Evolutionary conservation across 2,797 vertebrate genomes (phyloP).

Genomic region (Esox masquinongy): DNA sequence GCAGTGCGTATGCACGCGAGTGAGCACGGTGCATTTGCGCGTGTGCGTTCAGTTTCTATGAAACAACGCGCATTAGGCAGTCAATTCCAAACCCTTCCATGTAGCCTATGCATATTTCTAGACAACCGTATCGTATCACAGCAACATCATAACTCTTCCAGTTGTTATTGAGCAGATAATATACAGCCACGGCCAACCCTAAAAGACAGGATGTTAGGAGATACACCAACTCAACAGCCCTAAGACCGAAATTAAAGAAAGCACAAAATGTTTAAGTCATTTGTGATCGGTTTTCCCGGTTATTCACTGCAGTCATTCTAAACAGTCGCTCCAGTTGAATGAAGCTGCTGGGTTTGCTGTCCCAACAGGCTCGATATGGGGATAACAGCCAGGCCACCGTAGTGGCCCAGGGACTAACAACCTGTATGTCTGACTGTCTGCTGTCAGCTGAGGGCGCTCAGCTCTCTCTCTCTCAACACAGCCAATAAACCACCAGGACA

Average conservation of each 20-base stretch:
- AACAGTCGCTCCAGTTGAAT: neutral
- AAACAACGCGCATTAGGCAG: neutral
- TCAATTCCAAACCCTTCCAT: neutral
- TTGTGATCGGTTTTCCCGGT: neutral
- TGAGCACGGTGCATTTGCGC: neutral
- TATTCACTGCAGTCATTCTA: neutral
- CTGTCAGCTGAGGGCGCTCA: neutral
- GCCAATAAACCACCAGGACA: neutral
- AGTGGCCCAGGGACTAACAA: neutral
- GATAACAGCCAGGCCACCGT: neutral
- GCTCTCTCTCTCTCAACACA: neutral
- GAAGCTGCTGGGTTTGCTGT: neutral
- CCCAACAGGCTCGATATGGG: conserved; percentile 9
- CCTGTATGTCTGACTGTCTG: neutral
- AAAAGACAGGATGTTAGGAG: neutral
- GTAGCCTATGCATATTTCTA: neutral
- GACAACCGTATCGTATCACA: neutral
- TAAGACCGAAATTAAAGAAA: neutral
- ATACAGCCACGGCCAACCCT: neutral
- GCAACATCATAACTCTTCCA: neutral
- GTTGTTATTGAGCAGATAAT: neutral
- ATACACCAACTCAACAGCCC: neutral
- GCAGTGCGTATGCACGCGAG: neutral
- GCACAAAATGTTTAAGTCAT: neutral
- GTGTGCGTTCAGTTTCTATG: conserved; percentile 16